phyloP scores from a whole-genome alignment of 2,113 vertebrate species.

The Colossoma macropomum region DNA sequence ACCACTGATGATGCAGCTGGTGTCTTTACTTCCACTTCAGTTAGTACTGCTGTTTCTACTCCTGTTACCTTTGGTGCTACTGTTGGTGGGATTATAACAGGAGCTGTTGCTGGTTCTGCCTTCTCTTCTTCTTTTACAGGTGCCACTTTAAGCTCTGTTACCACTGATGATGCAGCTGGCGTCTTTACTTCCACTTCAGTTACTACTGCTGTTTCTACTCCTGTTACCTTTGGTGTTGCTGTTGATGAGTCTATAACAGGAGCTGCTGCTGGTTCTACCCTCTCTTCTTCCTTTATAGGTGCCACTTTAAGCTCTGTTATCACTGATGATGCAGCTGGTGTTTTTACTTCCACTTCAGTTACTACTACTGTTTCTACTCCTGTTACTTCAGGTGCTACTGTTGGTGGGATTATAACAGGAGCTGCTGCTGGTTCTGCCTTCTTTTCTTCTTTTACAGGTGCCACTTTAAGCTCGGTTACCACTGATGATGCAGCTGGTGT shows the following conservation, averaged over 20 bases:
- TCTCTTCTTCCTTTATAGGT: too few relatives aligned
- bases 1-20: background rate
- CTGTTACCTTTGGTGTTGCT: too few relatives aligned
- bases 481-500: too few relatives aligned
- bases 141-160: background rate
- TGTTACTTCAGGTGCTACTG: too few relatives aligned
- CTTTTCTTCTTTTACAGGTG: too few relatives aligned
- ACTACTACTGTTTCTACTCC: too few relatives aligned
- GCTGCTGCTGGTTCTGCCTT: too few relatives aligned
- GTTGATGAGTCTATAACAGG: background rate
- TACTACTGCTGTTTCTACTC: slow-evolving; percentile 47
- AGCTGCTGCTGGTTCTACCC: background rate
- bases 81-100: too few relatives aligned
- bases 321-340: too few relatives aligned
- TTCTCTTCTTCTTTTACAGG: background rate
- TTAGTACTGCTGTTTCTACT: background rate
- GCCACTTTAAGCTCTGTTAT: background rate
- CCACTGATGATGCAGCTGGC: background rate
- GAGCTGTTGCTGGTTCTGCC: background rate
- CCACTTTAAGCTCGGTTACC: too few relatives aligned
- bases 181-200: background rate
- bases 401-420: too few relatives aligned
- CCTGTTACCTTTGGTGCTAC: background rate
- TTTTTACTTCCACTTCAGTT: too few relatives aligned
- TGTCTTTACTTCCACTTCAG: background rate